These are phyloP conservation scores for Coregonus sp. DNA, from an alignment of 2,797 vertebrate species.

Conservation along the genomic window DNA sequence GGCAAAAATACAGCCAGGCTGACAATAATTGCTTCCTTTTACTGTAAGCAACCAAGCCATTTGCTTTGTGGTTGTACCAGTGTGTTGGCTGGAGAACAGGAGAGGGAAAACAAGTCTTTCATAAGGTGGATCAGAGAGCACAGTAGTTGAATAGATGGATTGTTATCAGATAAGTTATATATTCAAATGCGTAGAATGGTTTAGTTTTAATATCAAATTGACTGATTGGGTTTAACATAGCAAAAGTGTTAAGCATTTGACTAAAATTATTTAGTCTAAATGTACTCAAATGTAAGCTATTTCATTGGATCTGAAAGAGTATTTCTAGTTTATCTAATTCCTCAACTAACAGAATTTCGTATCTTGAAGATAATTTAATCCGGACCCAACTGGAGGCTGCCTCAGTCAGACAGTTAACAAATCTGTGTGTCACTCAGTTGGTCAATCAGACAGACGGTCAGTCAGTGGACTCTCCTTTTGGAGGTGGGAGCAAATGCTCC, in stretches of 20 bases:
- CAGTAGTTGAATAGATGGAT: conserved; percentile 33
- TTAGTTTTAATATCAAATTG: no score
- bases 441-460: conserved; percentile 32
- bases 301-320: not conserved
- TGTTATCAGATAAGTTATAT: not conserved
- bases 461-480: conserved; percentile 46
- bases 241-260: no score
- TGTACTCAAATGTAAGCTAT: no score
- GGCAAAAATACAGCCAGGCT: not conserved
- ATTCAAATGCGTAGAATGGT: no score
- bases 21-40: not conserved
- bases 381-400: conserved; percentile 28
- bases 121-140: not conserved
- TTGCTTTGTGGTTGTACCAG: conserved; percentile 49
- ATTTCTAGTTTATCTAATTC: not conserved
- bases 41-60: not conserved
- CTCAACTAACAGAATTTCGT: not conserved
- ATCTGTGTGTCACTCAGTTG: no score
- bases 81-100: conserved; percentile 68
- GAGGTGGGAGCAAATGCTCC: conserved; percentile 36
- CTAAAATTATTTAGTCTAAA: no score
- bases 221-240: no score
- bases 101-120: not conserved
- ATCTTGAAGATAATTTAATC: not conserved
- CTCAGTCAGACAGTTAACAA: conserved; percentile 32